Evolutionary conservation across 2,113 vertebrate genomes (phyloP), one percentile per base, ranked within the genome.

Genomic region (Esox niger): DNA sequence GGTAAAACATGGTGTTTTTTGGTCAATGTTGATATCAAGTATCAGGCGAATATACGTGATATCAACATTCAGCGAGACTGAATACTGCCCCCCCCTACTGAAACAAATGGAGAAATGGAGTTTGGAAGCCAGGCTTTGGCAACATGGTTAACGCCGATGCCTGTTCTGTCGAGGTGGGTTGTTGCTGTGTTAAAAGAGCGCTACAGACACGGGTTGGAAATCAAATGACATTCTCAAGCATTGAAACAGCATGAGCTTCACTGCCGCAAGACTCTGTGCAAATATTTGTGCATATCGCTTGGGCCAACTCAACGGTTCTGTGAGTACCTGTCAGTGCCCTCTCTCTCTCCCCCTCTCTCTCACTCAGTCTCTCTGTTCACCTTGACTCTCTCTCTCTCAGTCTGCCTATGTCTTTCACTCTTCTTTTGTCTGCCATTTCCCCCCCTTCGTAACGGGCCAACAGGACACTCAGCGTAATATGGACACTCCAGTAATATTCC

Each of bases 241-340:
- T 67, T 29, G 58, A 66, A 73, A 77, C 71, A 70, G 76, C 9
- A 68, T 76, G 66, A 38, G 15, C 13, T 38, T 31, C 25, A 81
- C 85, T 81, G 83, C 80, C 71, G 84, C 78, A 17, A 59, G 20
- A 70, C 69, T 75, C 69, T 82, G 74, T 69, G 74, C 81, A 87
- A 86, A 87, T 85, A 86, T 88, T 87, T 84, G 80, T 62, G 67
- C 69, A 67, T 66, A 65, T 62, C 73, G 68, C 70, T 82, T 59
- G 75, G 73, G 77, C 79, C 69, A 84, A 68, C 75, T 75, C 68
- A 57, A 71, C 69, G 57, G 66, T 71, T 80, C 61, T 80, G 47
- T 43, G 69, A 84, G 74, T 66, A 64, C 55, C 15, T 6, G 68
- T 56, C 54, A 3, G 23, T 60, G 15, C 43, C 2, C 43, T 47